Base-by-base conservation (phyloP, 2,797 vertebrate genomes). In the Alosa sapidissima region DNA sequence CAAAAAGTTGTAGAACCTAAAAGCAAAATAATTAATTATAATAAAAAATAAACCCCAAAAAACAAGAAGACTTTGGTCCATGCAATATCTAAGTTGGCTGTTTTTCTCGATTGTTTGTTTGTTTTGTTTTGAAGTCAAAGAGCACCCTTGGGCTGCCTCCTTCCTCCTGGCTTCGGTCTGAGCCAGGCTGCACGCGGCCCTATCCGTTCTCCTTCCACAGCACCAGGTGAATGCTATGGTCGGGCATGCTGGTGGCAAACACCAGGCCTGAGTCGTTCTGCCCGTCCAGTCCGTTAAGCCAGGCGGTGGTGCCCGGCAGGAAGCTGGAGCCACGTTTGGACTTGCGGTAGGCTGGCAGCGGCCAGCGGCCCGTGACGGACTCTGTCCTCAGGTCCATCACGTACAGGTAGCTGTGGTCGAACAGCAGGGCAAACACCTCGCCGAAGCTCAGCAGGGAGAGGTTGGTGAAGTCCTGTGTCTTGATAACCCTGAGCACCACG, bases 241-340 rank as follows among this genome's bases (percentile, higher is more conserved):
- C 98, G 0, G 98, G 98, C 98, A 99, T 99, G 93, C 98, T 99
- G 88, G 98, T 99, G 90, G 98, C 98, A 87, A 99, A 99, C 91
- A 99, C 98, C 92, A 99, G 95, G 86, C 98, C 98, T 0, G 95
- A 93, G 90, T 99, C 98, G 85, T 99, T 99, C 90, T 91, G 94
- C 48, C 97, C 97, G 2, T 99, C 97, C 91, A 99, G 94, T 89
- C 98, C 98, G 0, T 99, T 96, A 75, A 99, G 95, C 98, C 98
- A 99, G 68, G 96, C 96, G 0, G 96, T 97, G 90, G 98, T 98
- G 0, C 98, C 98, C 0, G 98, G 96, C 94, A 99, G 92, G 93
- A 99, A 99, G 92, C 98, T 99, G 55, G 98, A 99, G 60, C 98
- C 98, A 86, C 98, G 94, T 92, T 99, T 99, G 81, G 98, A 99